Conservation (phyloP, 2,113 vertebrate species). For the Melanerpes aurifrons region DNA sequence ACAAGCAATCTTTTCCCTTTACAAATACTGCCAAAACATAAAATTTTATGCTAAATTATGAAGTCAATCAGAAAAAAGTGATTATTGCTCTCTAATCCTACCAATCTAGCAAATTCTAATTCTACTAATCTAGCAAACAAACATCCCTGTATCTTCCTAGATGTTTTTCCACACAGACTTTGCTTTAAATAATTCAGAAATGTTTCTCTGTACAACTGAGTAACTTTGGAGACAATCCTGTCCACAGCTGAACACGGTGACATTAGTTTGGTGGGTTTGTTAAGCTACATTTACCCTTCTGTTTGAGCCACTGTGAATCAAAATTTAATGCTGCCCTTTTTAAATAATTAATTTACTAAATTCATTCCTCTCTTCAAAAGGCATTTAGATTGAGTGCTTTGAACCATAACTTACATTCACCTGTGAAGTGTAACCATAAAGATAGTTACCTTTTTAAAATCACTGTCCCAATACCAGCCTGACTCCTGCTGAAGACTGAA, state of each 20-base stretch:
- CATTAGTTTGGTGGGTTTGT: background rate
- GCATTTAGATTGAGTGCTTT: background rate
- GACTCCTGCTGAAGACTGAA: constrained; percentile 81
- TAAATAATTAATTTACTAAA: background rate
- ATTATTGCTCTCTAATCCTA: background rate
- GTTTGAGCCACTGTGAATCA: background rate
- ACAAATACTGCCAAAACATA: background rate
- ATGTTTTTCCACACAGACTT: background rate
- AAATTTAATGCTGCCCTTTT: background rate
- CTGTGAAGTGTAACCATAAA: background rate
- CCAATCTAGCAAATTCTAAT: background rate
- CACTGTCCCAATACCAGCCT: constrained; percentile 74
- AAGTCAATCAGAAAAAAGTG: background rate
- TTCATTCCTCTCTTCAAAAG: background rate
- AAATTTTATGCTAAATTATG: background rate
- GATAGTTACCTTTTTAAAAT: constrained; percentile 88
- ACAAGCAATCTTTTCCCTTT: background rate
- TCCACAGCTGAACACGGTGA: background rate
- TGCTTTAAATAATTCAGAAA: background rate
- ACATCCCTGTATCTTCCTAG: background rate
- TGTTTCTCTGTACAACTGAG: background rate
- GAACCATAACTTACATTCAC: background rate
- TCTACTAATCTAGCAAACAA: background rate
- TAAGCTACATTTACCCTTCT: background rate
- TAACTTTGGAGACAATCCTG: background rate